phyloP scores from a whole-genome alignment of 1,140 invertebrate genomes.

The Zaprionus vittiger region DNA sequence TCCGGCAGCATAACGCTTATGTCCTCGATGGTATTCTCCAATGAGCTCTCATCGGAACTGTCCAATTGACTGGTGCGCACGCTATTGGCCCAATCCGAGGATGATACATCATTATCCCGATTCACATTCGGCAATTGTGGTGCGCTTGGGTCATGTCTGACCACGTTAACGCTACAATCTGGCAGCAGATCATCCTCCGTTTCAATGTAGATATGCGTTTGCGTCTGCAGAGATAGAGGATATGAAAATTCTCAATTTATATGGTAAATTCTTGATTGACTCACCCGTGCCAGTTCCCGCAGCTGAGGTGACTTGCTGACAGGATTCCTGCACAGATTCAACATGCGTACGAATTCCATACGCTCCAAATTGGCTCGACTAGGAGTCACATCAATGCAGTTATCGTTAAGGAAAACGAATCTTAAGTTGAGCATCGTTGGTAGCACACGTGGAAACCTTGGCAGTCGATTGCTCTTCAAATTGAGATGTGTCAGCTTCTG shows the following conservation, averaged over 20 bases:
- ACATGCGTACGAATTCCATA: constrained; percentile 84
- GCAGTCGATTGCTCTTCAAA: constrained; percentile 85
- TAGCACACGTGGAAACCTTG: constrained; percentile 85
- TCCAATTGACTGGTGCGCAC: constrained; percentile 86
- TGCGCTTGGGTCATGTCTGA: constrained; percentile 5
- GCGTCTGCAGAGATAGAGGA: constrained; percentile 23
- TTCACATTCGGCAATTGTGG: constrained; percentile 22
- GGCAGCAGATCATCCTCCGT: constrained; percentile 15
- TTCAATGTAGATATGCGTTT: constrained; percentile 64
- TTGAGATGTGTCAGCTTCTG: constrained; percentile 86
- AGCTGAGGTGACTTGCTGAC: constrained; percentile 72
- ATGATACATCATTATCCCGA: constrained; percentile 22
- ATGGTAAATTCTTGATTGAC: not conserved
- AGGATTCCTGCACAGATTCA: constrained; percentile 85
- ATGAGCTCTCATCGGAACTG: constrained; percentile 85
- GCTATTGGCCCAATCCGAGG: constrained; percentile 87
- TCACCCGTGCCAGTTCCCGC: constrained; percentile 53
- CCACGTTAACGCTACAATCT: not conserved
- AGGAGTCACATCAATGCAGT: constrained; percentile 82
- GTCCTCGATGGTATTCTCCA: constrained; percentile 85
- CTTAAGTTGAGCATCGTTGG: constrained; percentile 85
- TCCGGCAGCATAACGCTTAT: constrained; percentile 85
- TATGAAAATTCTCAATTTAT: not conserved
- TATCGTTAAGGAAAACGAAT: constrained; percentile 86
- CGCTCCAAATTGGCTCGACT: constrained; percentile 71